Base-by-base conservation (phyloP, 2,797 vertebrate species). In the Protosalanx chinensis region DNA sequence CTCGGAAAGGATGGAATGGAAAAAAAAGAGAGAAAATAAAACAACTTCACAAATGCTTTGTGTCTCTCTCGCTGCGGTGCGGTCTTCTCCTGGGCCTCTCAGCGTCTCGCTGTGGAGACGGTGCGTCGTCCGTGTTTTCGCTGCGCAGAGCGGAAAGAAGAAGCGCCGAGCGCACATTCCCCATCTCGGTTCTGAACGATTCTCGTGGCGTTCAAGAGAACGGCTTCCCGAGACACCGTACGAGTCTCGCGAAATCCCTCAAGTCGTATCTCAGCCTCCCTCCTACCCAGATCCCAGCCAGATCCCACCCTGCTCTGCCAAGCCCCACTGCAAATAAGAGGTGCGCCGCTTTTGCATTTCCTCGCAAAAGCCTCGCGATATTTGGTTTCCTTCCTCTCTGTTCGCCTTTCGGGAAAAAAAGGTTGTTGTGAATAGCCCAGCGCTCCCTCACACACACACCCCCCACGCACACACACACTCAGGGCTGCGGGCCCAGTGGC, bases 401-500 rank as follows among this genome's bases (percentile, higher is more conserved):
- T 59, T 37, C 6, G 18, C 32, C 12, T 20, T 13, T 41, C 29
- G 30, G 27, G n/a, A n/a, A n/a, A n/a, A n/a, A n/a, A 62, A 63
- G 61, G 61, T n/a, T n/a, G 32, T 58, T 59, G 15, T 68, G 53
- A 68, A 68, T 68, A 68, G 32, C 46, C 13, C 65, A 41, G 63
- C 15, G 10, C n/a, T n/a, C n/a, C n/a, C n/a, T n/a, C n/a, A n/a
- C n/a, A n/a, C n/a, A n/a, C n/a, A n/a, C n/a, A n/a, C n/a, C n/a
- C n/a, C n/a, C n/a, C n/a, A n/a, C n/a, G n/a, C n/a, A n/a, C 66
- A 37, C 66, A 35, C 66, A 61, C 60, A 62, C 60, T 86, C 85
- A 86, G 63, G 74, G 75, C 88, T 85, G 81, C 79, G 82, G 82
- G 85, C 81, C 84, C 83, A 77, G 84, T 87, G 85, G 82, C n/a